phyloP scores from a whole-genome alignment of 2,113 vertebrate genomes.

The Gasterosteus aculeatus region DNA sequence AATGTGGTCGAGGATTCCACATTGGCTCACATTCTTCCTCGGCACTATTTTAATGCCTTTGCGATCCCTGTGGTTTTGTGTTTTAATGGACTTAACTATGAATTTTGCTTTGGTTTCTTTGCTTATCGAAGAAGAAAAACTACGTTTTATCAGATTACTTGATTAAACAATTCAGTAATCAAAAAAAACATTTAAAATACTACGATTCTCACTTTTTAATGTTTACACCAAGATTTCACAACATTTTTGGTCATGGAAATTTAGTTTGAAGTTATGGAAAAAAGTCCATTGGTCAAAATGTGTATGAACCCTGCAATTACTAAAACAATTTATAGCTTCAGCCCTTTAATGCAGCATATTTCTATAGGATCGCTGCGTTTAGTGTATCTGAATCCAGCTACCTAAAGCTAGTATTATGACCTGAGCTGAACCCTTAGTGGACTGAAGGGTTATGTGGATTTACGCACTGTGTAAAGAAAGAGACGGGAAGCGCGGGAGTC shows the following conservation, averaged over 20 bases:
- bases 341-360: no score
- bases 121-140: neutral
- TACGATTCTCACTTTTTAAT: no score
- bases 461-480: constrained; percentile 38
- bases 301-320: no score
- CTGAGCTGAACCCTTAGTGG: constrained; percentile 46
- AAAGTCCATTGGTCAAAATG: no score
- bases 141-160: neutral
- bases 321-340: no score
- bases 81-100: neutral
- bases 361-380: neutral
- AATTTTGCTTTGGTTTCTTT: neutral
- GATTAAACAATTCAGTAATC: neutral
- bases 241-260: no score
- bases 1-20: neutral
- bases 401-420: constrained; percentile 4
- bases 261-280: no score
- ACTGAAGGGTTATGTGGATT: constrained; percentile 59
- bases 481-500: constrained; percentile 7
- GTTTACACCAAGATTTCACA: no score
- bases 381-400: constrained; percentile 16
- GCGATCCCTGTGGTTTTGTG: neutral
- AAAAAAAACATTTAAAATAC: no score
- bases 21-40: neutral
- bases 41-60: neutral